Conservation (phyloP, 2,888 invertebrate genomes). For the Eupithecia pulchellata region DNA sequence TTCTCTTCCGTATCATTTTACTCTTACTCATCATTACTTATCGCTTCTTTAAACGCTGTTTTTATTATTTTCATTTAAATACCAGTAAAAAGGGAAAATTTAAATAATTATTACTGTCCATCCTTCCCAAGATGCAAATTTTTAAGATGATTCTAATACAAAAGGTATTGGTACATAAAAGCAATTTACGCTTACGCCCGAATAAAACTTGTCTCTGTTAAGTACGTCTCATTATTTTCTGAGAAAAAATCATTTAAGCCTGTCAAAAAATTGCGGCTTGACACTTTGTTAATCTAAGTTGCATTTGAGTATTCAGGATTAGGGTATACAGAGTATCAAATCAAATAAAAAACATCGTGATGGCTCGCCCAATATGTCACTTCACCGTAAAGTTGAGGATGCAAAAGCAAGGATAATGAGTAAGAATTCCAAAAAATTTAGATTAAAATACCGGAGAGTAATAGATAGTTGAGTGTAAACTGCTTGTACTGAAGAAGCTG, state of each 20-base stretch:
- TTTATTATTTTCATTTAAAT: not conserved
- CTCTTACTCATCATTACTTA: not conserved
- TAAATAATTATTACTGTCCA: not conserved
- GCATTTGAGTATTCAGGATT: too few relatives aligned
- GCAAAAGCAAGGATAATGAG: not conserved
- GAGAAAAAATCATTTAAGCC: too few relatives aligned
- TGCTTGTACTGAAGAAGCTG: not conserved
- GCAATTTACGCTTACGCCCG: too few relatives aligned
- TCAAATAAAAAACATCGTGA: not conserved
- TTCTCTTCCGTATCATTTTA: conserved; percentile 25
- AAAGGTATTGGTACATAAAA: too few relatives aligned
- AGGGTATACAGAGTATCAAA: not conserved
- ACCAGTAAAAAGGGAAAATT: not conserved
- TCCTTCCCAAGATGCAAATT: not conserved
- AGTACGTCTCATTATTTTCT: too few relatives aligned
- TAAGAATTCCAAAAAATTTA: not conserved
- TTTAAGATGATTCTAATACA: not conserved
- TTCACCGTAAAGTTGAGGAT: not conserved
- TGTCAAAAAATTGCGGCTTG: too few relatives aligned
- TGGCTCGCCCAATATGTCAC: not conserved
- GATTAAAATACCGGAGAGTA: not conserved
- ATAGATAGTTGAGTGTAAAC: not conserved
- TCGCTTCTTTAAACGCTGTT: not conserved
- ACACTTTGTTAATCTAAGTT: too few relatives aligned
- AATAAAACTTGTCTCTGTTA: too few relatives aligned